Base-by-base conservation (phyloP, 2,113 vertebrate species). In the Glaucomys volans region DNA sequence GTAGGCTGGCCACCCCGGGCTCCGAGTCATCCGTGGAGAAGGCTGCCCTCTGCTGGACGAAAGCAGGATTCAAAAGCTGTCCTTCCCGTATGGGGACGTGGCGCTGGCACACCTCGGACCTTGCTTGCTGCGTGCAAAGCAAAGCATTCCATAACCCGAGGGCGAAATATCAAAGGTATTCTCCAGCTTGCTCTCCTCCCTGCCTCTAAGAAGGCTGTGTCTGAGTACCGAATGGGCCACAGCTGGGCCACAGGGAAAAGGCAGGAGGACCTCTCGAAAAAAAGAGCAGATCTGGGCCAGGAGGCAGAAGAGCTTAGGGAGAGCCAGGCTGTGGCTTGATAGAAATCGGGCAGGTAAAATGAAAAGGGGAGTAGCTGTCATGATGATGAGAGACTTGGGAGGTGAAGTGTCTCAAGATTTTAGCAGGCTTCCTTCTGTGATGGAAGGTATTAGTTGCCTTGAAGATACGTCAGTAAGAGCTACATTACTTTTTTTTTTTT, bases 21-120 rank as follows among this genome's bases (percentile, higher is more conserved):
- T 80, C 35, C 40, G 50, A 5, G n/a, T 26, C 66, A 47, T n/a
- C 13, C 14, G 69, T 7, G 37, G 90, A 50, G 67, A 95, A 92
- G 95, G 16, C 87, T 92, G 97, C 97, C 97, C 94, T 72, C 97
- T 98, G 81, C 97, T 96, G 97, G 97, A 18, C 35, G 14, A 69
- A 72, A 54, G 54, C 71, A 24, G 2, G 5, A 67, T n/a, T 64
- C 42, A 26, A 77, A 79, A 10, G 14, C 87, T 44, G 30, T 24
- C 80, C 0, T 12, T 40, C 28, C 22, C 30, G 0, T 22, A 44
- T 1, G 17, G 16, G 17, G 44, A 37, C 2, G 11, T 30, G 30
- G 50, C 59, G 8, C n/a, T 5, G 24, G 6, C 57, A 40, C 30
- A 32, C 32, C 0, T 2, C 30, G 32, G 69, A 5, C 72, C 17